phyloP scores from a whole-genome alignment of 1,140 invertebrate species.

The Drosophila grimshawi region DNA sequence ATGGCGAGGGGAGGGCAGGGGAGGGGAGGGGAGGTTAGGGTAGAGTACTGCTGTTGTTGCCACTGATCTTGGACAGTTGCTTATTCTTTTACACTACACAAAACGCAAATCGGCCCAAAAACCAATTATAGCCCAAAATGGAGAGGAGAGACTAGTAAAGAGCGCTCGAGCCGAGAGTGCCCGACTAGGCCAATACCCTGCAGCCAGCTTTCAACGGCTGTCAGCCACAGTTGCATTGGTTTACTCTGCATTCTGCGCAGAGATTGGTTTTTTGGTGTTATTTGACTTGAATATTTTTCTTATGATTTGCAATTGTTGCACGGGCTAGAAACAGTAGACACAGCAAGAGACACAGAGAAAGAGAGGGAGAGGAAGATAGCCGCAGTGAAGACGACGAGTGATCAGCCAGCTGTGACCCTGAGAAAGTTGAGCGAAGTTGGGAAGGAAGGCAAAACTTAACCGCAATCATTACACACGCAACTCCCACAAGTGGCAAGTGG shows the following conservation, averaged over 20 bases:
- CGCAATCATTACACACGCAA: constrained; percentile 74
- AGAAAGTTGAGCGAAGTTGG: constrained; percentile 48
- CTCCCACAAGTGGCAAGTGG: constrained; percentile 29
- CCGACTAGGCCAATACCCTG: no score
- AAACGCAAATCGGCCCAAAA: constrained; percentile 24
- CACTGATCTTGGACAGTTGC: constrained; percentile 20
- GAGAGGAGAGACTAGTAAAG: no score
- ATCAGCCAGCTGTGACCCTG: constrained; percentile 73
- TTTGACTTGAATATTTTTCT: no score
- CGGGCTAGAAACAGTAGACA: no score
- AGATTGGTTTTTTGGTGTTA: no score
- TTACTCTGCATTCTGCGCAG: no score
- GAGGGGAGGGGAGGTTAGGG: neutral
- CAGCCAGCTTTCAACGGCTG: no score
- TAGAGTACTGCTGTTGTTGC: constrained; percentile 15
- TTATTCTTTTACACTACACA: constrained; percentile 18
- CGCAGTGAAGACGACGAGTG: constrained; percentile 7
- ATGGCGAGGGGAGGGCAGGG: no score
- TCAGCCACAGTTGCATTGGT: no score
- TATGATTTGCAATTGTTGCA: no score
- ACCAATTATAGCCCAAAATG: constrained; percentile 33
- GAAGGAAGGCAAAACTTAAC: constrained; percentile 33
- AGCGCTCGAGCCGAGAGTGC: no score
- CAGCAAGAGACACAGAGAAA: neutral
- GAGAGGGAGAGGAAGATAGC: neutral